phyloP scores from a whole-genome alignment of 2,113 vertebrate species.

The Lathamus discolor region DNA sequence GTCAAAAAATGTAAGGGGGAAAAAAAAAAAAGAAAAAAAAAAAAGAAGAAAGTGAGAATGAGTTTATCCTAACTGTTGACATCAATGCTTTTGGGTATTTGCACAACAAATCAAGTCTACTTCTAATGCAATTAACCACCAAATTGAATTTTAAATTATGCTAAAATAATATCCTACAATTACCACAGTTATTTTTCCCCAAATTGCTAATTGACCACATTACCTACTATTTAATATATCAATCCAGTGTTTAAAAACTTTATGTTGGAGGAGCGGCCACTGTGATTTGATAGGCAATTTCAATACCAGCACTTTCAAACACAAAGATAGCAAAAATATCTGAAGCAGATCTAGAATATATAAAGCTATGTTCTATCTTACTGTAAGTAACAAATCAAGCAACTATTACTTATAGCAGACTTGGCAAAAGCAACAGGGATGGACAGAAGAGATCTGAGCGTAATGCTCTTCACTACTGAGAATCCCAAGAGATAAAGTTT shows the following conservation, averaged over 20 bases:
- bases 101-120: constrained; percentile 31
- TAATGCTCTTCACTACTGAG: constrained; percentile 67
- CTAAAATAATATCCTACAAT: constrained; percentile 26
- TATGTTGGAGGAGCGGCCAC: neutral
- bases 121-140: constrained; percentile 38
- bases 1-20: neutral
- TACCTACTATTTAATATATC: constrained; percentile 1
- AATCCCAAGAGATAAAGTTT: constrained; percentile 66
- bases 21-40: neutral
- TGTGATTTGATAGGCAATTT: constrained; percentile 31
- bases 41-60: neutral
- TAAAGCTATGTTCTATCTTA: constrained; percentile 68
- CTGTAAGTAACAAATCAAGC: constrained; percentile 66
- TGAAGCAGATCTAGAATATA: constrained; percentile 49
- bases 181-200: neutral
- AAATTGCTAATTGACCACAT: constrained; percentile 11
- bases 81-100: constrained; percentile 31
- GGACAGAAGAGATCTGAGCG: constrained; percentile 56
- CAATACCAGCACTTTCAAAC: constrained; percentile 56
- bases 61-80: neutral
- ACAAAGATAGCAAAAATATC: constrained; percentile 62
- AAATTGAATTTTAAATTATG: constrained; percentile 13
- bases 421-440: constrained; percentile 48
- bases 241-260: constrained; percentile 25
- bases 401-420: constrained; percentile 46